phyloP scores from a whole-genome alignment of 2,797 vertebrate species.

The Lates japonicus region DNA sequence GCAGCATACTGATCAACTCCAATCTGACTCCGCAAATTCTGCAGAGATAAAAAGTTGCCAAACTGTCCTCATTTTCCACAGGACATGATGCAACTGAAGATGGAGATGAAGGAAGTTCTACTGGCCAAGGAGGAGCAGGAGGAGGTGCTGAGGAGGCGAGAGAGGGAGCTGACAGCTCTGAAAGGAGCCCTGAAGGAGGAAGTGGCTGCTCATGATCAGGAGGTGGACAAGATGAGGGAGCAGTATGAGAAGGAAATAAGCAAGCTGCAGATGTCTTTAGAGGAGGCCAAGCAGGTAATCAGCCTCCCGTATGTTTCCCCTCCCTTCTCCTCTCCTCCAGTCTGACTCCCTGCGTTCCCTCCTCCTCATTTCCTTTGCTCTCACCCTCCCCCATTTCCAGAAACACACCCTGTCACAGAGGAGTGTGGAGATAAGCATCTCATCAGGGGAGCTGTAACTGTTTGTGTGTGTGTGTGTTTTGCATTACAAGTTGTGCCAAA shows the following conservation, averaged over 20 bases:
- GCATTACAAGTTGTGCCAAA: slow-evolving; percentile 32
- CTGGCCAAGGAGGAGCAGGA: slow-evolving; percentile 94
- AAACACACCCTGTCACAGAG: slow-evolving; percentile 60
- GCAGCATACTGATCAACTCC: background rate
- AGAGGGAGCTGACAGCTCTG: slow-evolving; percentile 94
- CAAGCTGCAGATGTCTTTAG: slow-evolving; percentile 85
- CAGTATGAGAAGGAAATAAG: slow-evolving; percentile 91
- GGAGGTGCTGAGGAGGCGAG: slow-evolving; percentile 92
- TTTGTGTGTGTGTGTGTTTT: slow-evolving; percentile 37
- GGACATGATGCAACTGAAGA: slow-evolving; percentile 93
- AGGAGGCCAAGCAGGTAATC: slow-evolving; percentile 91
- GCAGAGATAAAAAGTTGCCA: background rate
- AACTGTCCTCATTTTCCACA: slow-evolving; percentile 57
- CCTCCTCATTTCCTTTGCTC: slow-evolving; percentile 48
- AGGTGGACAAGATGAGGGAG: slow-evolving; percentile 95
- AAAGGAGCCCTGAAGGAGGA: slow-evolving; percentile 98
- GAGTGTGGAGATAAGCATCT: slow-evolving; percentile 64
- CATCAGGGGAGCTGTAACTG: slow-evolving; percentile 49
- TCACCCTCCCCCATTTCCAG: slow-evolving; percentile 44
- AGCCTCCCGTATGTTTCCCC: slow-evolving; percentile 23
- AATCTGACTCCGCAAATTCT: background rate
- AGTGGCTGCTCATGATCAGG: slow-evolving; percentile 94
- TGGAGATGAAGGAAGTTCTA: slow-evolving; percentile 91
- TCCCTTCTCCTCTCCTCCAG: background rate
- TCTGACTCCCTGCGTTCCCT: slow-evolving; percentile 38